These are phyloP conservation scores for Pomacea canaliculata DNA, from an alignment of 2,888 invertebrate species.

Conservation along the genomic window DNA sequence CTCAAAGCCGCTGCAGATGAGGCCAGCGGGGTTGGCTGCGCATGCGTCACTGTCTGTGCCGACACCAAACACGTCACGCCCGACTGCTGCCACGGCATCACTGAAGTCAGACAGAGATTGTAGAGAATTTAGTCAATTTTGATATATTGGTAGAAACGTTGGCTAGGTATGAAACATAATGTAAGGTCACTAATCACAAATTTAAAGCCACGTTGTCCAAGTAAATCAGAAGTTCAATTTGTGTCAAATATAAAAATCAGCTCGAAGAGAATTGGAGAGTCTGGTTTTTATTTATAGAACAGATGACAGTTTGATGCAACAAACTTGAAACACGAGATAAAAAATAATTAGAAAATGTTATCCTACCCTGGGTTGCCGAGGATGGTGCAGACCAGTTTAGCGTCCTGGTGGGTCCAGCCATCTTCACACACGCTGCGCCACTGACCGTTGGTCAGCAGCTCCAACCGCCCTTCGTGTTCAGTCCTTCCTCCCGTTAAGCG, in stretches of 20 bases:
- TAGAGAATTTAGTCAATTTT: not conserved
- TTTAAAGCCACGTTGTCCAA: too few species aligned
- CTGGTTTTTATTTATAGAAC: too few species aligned
- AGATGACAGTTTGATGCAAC: too few species aligned
- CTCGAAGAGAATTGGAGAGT: too few species aligned
- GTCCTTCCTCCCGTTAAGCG: not conserved
- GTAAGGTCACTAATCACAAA: not conserved
- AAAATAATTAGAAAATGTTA: not conserved
- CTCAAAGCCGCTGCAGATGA: not conserved
- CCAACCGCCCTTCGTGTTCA: not conserved
- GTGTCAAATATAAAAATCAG: too few species aligned
- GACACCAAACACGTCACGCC: not conserved
- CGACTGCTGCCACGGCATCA: not conserved
- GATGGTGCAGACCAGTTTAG: not conserved
- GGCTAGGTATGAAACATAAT: not conserved
- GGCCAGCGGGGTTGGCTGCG: not conserved
- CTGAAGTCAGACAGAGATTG: not conserved
- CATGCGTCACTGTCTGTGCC: not conserved
- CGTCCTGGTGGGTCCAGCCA: not conserved
- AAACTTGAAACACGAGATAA: too few species aligned
- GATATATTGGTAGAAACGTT: not conserved
- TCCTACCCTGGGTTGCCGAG: not conserved
- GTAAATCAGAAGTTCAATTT: too few species aligned
- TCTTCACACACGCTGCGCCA: constrained; percentile 1
- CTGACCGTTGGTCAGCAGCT: not conserved